Evolutionary conservation across 2,797 vertebrate species (phyloP).

Genomic region (Jordanella pulchra): DNA sequence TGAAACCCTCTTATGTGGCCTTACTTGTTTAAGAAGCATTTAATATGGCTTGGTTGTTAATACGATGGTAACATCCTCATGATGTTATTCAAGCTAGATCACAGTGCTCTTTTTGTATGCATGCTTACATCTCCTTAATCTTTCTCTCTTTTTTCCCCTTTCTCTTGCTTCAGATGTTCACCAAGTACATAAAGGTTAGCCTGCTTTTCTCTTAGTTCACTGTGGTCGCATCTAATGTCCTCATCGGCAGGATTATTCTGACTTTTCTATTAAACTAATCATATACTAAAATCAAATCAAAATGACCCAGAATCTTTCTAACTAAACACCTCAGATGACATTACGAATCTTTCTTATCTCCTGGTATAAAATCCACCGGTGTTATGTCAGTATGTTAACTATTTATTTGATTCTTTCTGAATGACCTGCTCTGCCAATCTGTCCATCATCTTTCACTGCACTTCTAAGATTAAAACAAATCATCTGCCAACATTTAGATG

Average conservation of each 20-base stretch:
- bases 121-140: constrained; percentile 52
- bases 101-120: constrained; percentile 41
- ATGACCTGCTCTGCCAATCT: constrained; percentile 9
- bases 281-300: constrained; percentile 9
- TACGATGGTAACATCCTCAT: not conserved
- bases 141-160: constrained; percentile 35
- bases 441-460: constrained; percentile 11
- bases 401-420: not conserved
- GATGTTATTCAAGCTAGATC: constrained; percentile 14
- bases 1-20: not conserved
- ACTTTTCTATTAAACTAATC: constrained; percentile 21
- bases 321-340: not conserved
- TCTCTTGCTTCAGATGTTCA: constrained; percentile 95
- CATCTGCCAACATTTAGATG: constrained; percentile 13
- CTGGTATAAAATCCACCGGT: not conserved
- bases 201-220: constrained; percentile 74
- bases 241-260: constrained; percentile 10
- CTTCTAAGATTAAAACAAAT: constrained; percentile 31
- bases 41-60: too few relatives aligned
- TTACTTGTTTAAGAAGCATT: not conserved
- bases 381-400: not conserved
- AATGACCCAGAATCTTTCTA: constrained; percentile 10
- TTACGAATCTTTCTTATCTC: constrained; percentile 10
- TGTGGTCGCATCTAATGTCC: constrained; percentile 42
- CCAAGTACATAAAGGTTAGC: constrained; percentile 99